Conservation (phyloP, 2,888 invertebrate genomes). For the Poecilus cupreus region DNA sequence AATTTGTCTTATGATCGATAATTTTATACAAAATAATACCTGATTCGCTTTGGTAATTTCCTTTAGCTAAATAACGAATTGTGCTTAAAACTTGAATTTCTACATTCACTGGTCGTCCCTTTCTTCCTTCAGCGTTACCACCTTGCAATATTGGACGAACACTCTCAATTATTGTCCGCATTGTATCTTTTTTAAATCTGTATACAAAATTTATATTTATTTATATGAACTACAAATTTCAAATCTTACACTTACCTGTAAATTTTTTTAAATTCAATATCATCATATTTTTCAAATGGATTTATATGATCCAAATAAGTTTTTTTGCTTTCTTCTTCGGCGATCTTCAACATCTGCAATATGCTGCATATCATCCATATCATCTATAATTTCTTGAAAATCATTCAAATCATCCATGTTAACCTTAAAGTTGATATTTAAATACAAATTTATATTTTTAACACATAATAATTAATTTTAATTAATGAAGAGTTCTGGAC, state of each 20-base stretch:
- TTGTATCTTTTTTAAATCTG: too few relatives aligned
- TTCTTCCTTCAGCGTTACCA: background rate
- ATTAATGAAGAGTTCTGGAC: too few relatives aligned
- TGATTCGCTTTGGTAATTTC: conserved; percentile 10
- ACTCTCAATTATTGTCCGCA: background rate
- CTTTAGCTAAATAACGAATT: background rate
- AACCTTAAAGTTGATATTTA: too few relatives aligned
- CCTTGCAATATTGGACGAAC: background rate
- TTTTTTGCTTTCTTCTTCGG: background rate
- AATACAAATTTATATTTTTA: too few relatives aligned
- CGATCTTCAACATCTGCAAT: background rate
- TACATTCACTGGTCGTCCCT: background rate
- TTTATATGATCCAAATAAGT: background rate
- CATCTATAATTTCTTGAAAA: background rate
- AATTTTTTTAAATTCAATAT: background rate
- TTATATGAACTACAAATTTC: background rate
- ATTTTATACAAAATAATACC: too few relatives aligned
- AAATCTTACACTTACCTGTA: too few relatives aligned
- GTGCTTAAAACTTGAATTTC: background rate
- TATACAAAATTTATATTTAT: background rate
- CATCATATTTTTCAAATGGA: background rate
- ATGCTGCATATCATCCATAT: background rate
- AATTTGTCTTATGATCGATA: too few relatives aligned
- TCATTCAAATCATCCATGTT: too few relatives aligned
- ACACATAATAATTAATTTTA: too few relatives aligned